Evolutionary conservation across 2,113 vertebrate genomes (phyloP), one percentile per base, ranked within the genome.

Genomic region (Silurus glanis): DNA sequence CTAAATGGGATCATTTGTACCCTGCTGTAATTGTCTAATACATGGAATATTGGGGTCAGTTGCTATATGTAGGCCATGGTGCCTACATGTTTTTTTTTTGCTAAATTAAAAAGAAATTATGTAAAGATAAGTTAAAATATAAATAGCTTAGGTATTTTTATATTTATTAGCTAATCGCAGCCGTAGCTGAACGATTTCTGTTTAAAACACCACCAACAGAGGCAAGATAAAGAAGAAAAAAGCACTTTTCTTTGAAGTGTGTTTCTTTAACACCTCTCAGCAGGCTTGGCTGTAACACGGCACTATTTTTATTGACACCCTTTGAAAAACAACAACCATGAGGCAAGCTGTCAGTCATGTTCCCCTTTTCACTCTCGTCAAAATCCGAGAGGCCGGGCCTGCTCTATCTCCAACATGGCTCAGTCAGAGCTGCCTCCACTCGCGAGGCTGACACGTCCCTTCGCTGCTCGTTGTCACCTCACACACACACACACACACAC

Each of bases 261-360:
- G 59, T 82, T 84, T 84, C 69, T 74, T 86, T 88, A 86, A 79
- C 84, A 84, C 84, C 84, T 78, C 80, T 87, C 72, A 16, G 75
- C 58, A 67, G 84, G 82, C 86, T 78, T 59, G 14, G 59, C 71
- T 83, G 71, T 64, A 78, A 83, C 71, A 62, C 81, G 53, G 81
- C 79, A 81, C 80, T 87, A 85, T 90, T 90, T 90, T 83, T 88
- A 90, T 90, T 88, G 89, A 90, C 86, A 90, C 87, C 83, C 84
- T 90, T 86, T 89, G 89, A 89, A 89, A 88, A 90, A 90, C 87
- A 90, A 90, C 86, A 86, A 86, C 89, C 89, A 88, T 87, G 78
- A 90, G 89, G 84, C 89, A 84, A 88, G 89, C 82, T 88, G 89
- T 86, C 89, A 88, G n/a, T 90, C 89, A 88, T 56, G 47, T 49